phyloP scores from a whole-genome alignment of 2,113 vertebrate species.

The Peucedramus taeniatus region DNA sequence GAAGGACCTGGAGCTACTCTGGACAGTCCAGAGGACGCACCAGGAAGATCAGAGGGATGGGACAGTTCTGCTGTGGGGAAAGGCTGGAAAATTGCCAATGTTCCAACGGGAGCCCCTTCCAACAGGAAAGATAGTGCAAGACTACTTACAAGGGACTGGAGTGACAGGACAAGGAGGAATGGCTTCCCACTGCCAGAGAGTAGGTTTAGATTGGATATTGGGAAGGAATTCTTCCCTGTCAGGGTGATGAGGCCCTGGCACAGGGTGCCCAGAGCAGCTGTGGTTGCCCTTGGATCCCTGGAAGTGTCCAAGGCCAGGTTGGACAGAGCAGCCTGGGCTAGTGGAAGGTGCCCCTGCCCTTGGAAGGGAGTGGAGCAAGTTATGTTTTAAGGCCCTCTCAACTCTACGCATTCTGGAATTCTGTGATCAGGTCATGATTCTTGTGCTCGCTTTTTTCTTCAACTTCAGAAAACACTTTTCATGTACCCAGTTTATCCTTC shows the following conservation, averaged over 20 bases:
- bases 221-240: background rate
- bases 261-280: background rate
- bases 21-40: background rate
- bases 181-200: background rate
- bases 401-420: background rate
- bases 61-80: background rate
- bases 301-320: rapidly evolving
- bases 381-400: background rate
- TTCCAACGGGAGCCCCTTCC: background rate
- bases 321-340: rapidly evolving
- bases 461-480: background rate
- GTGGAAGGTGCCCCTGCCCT: background rate
- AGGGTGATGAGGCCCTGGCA: background rate
- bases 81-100: background rate
- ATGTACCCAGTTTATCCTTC: background rate
- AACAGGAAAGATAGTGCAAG: background rate
- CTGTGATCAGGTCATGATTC: background rate
- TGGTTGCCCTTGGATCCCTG: background rate
- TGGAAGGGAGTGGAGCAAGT: background rate
- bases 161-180: background rate
- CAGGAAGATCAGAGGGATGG: background rate
- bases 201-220: background rate
- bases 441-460: background rate
- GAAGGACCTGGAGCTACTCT: background rate
- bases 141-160: background rate